A percentile compares a stretch with the other conserved stretches of the same genome.
Conservation (phyloP, 2,797 vertebrate genomes). For the Sebastes taczanowskii region DNA sequence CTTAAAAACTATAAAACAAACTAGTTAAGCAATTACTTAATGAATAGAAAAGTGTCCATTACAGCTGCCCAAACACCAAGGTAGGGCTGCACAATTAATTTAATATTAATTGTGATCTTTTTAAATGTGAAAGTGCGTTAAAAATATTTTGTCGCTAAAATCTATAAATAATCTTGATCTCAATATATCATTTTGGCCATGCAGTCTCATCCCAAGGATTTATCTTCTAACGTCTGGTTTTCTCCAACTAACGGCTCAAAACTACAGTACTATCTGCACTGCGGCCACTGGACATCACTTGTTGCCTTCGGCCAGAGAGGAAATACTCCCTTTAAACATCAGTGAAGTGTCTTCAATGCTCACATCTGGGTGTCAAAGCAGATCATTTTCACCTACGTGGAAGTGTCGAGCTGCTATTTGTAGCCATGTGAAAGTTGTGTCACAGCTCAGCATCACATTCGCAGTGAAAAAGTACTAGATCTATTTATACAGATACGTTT, state of each 20-base stretch:
- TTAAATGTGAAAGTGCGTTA: too few species aligned
- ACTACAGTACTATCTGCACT: not conserved
- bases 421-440: not conserved
- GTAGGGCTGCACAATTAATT: too few species aligned
- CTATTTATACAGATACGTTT: not conserved
- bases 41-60: too few species aligned
- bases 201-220: too few species aligned
- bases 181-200: too few species aligned
- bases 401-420: conserved; percentile 24
- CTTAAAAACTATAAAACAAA: not conserved
- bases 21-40: not conserved
- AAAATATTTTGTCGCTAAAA: too few species aligned
- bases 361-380: conserved; percentile 45
- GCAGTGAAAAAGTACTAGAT: not conserved
- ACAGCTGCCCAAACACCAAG: too few species aligned
- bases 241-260: not conserved
- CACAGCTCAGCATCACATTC: conserved; percentile 9
- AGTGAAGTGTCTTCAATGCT: not conserved
- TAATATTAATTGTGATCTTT: too few species aligned
- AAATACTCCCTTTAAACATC: not conserved
- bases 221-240: too few species aligned
- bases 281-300: not conserved
- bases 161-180: too few species aligned
- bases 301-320: not conserved
- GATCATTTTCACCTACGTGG: conserved; percentile 32